Evolutionary conservation across 2,797 vertebrate genomes (phyloP).

Genomic region (Onychomys leucogaster): DNA sequence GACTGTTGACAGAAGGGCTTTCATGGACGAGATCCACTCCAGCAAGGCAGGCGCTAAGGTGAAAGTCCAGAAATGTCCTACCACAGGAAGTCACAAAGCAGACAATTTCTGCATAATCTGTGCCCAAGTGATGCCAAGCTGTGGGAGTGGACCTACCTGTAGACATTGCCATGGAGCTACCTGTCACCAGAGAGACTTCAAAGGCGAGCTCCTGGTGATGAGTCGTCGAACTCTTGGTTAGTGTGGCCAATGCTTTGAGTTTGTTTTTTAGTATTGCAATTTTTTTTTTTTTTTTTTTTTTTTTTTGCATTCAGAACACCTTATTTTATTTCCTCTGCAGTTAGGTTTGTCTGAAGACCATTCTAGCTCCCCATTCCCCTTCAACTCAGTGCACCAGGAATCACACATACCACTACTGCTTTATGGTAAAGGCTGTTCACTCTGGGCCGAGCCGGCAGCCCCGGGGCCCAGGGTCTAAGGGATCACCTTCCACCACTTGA

Average conservation of each 20-base stretch:
- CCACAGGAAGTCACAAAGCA: neutral
- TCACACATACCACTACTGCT: fast-evolving
- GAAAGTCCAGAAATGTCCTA: neutral
- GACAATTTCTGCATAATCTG: neutral
- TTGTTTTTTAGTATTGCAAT: neutral
- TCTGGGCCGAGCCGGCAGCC: neutral
- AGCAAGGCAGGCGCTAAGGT: neutral
- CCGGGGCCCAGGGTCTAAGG: slow-evolving; percentile 64
- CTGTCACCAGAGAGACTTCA: neutral
- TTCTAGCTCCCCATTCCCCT: neutral
- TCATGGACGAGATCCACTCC: neutral
- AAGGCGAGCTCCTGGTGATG: neutral
- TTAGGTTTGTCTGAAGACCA: neutral
- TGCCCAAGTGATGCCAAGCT: neutral
- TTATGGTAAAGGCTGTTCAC: fast-evolving
- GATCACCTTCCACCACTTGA: slow-evolving; percentile 92
- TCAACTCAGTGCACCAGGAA: fast-evolving
- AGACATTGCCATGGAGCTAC: neutral
- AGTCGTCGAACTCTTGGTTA: neutral
- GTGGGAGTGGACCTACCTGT: neutral
- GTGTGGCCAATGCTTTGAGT: neutral
- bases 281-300: no score
- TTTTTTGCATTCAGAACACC: slow-evolving; percentile 32
- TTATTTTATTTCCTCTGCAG: slow-evolving; percentile 52
- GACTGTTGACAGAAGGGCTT: neutral